Evolutionary conservation across 2,113 vertebrate species (phyloP), one percentile per base, ranked within the genome.

Genomic region (Cyprinodon variegatus): DNA sequence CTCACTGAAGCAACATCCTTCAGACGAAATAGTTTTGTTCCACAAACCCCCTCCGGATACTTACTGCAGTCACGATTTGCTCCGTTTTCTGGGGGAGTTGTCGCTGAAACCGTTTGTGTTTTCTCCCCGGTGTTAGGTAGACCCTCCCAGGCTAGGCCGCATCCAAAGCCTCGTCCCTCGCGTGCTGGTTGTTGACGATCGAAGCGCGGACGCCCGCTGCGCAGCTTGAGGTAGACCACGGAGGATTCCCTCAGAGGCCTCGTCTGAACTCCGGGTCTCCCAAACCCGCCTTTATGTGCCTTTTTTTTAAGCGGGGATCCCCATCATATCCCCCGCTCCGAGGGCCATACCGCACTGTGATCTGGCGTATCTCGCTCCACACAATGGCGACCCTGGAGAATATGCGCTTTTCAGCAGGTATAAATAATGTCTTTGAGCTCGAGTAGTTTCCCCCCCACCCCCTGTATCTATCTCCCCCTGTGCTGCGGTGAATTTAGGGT

Each of bases 101-200:
- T 67, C 82, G 85, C 81, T 22, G 76, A 68, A 84, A 65, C n/a
- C 65, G 86, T 89, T 82, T 83, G 86, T 83, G 90, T 91, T 89
- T 85, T 93, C 82, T 90, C 85, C 79, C 89, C 88, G 84, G 65
- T 81, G 86, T 77, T 89, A 63, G 66, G 76, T 86, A 87, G 88
- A 93, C 92, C 93, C 94, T 93, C 89, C 91, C 91, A 83, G 85
- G 84, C 79, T 88, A 93, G 93, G 94, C 93, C 93, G 91, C 89
- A 88, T 89, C 62, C 77, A 84, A 88, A 93, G 91, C 93, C 91
- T 65, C 94, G 91, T 76, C 80, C 80, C 88, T 91, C 86, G 85
- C 86, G 85, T 92, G 79, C 57, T 48, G 78, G 61, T 61, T 67
- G 75, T 74, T 8, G 46, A n/a, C 75, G 68, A 65, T 46, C 45